Percentiles rank a stretch among this genome's conserved stretches.
Conservation (phyloP, 92 coral and sea anemone species). For the Palythoa caribaeorum region DNA sequence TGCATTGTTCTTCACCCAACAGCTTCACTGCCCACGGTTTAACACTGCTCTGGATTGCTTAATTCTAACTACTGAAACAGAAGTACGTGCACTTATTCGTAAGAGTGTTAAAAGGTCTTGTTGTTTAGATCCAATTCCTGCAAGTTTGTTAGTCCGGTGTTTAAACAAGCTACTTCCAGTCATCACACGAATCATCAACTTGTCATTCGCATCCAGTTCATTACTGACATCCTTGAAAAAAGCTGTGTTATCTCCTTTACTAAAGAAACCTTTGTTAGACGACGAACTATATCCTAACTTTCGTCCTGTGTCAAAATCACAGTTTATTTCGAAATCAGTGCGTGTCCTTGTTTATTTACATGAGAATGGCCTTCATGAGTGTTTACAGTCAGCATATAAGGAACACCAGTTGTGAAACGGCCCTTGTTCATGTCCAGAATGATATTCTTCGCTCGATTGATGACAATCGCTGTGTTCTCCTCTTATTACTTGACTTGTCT, state of each 20-base stretch:
- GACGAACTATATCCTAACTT: slow-evolving; percentile 43
- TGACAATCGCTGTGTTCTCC: no score
- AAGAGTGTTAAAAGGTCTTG: not conserved
- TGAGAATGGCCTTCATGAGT: no score
- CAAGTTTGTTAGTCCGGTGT: not conserved
- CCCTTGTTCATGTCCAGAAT: no score
- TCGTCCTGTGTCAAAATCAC: not conserved
- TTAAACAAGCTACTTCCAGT: not conserved
- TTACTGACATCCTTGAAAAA: slow-evolving; percentile 50
- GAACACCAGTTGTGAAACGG: no score
- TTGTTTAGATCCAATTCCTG: slow-evolving; percentile 10
- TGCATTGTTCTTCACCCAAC: no score
- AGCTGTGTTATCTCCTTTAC: slow-evolving; percentile 49
- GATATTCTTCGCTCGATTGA: no score
- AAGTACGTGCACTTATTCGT: not conserved
- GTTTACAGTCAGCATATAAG: no score
- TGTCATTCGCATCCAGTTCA: slow-evolving; percentile 46
- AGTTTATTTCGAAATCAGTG: not conserved
- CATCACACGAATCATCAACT: slow-evolving; percentile 33
- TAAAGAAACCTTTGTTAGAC: slow-evolving; percentile 65
- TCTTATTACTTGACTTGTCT: no score
- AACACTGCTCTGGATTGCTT: no score
- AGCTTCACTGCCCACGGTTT: no score
- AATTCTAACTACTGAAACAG: not conserved
- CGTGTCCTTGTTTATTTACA: no score